Base-by-base conservation (phyloP, 2,113 vertebrate species). In the Salvelinus fontinalis region DNA sequence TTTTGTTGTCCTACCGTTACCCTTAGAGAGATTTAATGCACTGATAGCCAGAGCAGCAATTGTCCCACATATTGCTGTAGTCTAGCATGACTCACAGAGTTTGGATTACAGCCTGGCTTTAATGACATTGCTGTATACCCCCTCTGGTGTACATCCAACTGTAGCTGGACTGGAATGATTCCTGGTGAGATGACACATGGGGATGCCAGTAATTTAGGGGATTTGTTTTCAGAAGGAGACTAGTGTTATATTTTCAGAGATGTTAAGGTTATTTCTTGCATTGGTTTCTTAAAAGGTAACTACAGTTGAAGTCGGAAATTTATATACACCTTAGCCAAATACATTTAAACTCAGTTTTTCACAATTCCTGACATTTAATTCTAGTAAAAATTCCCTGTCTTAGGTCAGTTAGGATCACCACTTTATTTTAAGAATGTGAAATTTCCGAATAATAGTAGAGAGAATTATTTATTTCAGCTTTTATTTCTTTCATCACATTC, bases 81-180 rank as follows among this genome's bases (percentile, higher is more conserved):
- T 69, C 67, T 57, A 79, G 74, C 71, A 73, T 89, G 86, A 87
- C 82, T 89, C 83, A 83, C 74, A 83, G 74, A 62, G 83, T 84
- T 78, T 75, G 77, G 75, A 84, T 49, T 31, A 29, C 44, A 49
- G 27, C 22, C 73, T 51, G 66, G 67, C 59, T 78, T 71, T 74
- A 78, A 71, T 83, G 82, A 79, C 81, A 78, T 18, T 39, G 86
- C 84, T 82, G 20, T 75, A 79, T 16, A 62, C 2, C n/a, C n/a
- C n/a, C 59, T 6, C 54, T 57, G 16, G 16, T 18, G 5, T 20
- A 5, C 54, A 8, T 57, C 54, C 54, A 20, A 57, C 18, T 57
- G 54, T 20, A 57, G 14, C 3, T 57, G 5, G 14, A 57, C 16
- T 57, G 54, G 39, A 44, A 2, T 44, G 39, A 44, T 44, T 9